phyloP scores from a whole-genome alignment of 2,797 vertebrate species.

The Aselliscus stoliczkanus region DNA sequence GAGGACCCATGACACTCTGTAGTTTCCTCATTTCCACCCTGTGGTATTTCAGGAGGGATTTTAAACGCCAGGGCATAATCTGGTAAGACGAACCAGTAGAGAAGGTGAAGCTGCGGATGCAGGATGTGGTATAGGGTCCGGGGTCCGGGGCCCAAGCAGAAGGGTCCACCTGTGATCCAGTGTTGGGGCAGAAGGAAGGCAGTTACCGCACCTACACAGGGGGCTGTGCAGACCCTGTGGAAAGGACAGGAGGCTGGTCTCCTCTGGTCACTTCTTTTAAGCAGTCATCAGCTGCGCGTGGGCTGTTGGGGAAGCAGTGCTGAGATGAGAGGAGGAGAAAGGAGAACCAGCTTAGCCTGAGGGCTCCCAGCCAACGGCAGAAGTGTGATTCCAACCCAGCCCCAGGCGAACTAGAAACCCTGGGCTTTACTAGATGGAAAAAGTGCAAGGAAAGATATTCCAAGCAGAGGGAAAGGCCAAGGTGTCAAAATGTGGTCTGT shows the following conservation, averaged over 20 bases:
- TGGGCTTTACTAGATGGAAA: background rate
- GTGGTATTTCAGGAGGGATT: background rate
- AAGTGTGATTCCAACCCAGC: background rate
- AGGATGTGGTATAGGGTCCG: background rate
- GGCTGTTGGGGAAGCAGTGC: background rate
- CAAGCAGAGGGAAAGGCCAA: background rate
- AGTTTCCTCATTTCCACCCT: background rate
- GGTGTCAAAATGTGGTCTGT: rapidly evolving
- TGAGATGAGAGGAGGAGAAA: background rate
- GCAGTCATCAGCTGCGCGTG: background rate
- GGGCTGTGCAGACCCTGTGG: rapidly evolving
- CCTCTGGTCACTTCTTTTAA: background rate
- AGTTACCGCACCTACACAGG: background rate
- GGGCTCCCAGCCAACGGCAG: background rate
- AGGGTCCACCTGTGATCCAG: background rate
- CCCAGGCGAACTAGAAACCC: background rate
- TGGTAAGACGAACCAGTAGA: background rate
- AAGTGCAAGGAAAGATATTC: background rate
- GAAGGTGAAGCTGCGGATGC: background rate
- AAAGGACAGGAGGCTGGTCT: background rate
- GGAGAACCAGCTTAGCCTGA: background rate
- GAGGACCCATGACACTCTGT: background rate
- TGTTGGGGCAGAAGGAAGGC: background rate
- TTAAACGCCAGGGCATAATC: background rate
- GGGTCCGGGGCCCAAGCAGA: rapidly evolving